Conservation (phyloP, 1,140 invertebrate genomes). For the Ridgeia piscesae region DNA sequence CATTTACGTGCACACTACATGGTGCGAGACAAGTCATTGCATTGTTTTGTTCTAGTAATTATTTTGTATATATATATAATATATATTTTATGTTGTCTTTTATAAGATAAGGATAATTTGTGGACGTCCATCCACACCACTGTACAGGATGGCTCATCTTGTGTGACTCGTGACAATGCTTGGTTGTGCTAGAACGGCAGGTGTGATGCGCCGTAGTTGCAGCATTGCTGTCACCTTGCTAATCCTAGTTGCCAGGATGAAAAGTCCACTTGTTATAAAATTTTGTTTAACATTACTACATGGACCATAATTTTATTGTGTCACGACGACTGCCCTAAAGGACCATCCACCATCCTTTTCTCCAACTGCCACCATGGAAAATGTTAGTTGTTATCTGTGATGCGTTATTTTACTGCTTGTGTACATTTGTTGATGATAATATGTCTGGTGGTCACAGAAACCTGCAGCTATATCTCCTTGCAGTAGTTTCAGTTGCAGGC, state of each 20-base stretch:
- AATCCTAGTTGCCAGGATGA: neutral
- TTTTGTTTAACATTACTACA: neutral
- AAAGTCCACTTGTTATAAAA: too few relatives aligned
- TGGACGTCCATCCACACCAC: neutral
- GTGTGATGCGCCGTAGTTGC: too few relatives aligned
- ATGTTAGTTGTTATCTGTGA: neutral
- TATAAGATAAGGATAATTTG: constrained; percentile 1
- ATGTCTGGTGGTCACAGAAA: neutral
- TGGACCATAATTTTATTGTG: neutral
- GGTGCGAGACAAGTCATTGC: neutral
- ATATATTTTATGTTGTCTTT: constrained; percentile 7
- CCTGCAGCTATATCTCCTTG: neutral
- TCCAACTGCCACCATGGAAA: neutral
- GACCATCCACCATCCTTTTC: neutral
- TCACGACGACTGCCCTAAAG: neutral
- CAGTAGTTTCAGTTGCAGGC: neutral
- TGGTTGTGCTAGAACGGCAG: neutral
- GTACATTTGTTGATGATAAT: neutral
- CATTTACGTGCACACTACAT: neutral
- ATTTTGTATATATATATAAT: constrained; percentile 3
- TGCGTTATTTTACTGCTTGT: constrained; percentile 1
- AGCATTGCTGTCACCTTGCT: neutral
- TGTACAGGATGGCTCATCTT: neutral
- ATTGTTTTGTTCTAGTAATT: neutral
- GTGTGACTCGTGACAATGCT: neutral